Conservation (phyloP, 2,797 vertebrate genomes). For the Protonibea diacanthus region DNA sequence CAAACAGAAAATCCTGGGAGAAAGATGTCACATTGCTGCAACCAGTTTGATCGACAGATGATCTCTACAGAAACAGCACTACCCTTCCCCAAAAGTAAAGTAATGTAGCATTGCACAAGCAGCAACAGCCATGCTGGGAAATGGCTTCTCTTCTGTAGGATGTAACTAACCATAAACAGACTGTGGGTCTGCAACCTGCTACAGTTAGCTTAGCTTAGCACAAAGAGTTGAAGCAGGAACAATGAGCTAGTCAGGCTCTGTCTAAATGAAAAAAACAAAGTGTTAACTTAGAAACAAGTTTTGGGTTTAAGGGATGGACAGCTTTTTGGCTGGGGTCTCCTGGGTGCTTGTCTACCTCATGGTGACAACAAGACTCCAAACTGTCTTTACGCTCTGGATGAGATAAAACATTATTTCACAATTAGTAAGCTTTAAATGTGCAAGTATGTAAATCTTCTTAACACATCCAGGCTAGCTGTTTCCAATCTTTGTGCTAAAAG, state of each 20-base stretch:
- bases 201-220: not conserved
- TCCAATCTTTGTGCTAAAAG: not conserved
- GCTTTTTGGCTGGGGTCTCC: not conserved
- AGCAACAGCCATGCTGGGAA: not conserved
- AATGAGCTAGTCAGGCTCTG: not conserved
- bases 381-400: not conserved
- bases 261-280: not conserved
- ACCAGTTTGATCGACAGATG: constrained; percentile 2
- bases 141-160: not conserved
- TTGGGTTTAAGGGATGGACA: not conserved
- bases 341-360: too few species aligned
- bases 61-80: constrained; percentile 25
- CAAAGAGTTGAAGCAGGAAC: not conserved
- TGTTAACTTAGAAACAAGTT: not conserved
- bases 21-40: constrained; percentile 12
- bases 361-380: not conserved
- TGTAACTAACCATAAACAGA: constrained; percentile 6
- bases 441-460: too few species aligned
- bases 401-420: too few species aligned
- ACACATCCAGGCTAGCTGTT: not conserved
- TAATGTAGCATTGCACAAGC: constrained; percentile 18
- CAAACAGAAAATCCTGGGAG: not conserved
- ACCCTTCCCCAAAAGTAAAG: constrained; percentile 33
- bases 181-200: not conserved
- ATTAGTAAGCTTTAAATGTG: not conserved